Base-by-base conservation (phyloP, 2,888 invertebrate species). In the Acrocyrtus sp. region DNA sequence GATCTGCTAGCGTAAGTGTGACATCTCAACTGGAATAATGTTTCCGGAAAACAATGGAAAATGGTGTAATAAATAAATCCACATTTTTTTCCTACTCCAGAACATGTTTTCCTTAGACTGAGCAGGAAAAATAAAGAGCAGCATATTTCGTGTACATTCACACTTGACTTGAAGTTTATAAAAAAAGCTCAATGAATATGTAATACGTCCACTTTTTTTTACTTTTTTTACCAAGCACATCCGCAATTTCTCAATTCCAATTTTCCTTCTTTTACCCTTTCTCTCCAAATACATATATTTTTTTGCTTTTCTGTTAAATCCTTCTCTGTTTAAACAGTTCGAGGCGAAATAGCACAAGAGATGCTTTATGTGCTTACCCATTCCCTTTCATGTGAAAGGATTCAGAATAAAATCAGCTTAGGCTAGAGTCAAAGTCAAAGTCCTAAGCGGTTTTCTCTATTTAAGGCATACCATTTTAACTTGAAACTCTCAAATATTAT, bases 31-130 rank as follows among this genome's bases (percentile, higher is more conserved):
- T 47, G 57, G 66, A 66, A 66, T 66, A 66, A 66, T 66, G 66
- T 66, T 66, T 66, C 66, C 56, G 56, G 66, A 57, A 66, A 66
- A 66, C 66, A 66, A 66, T 66, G 48, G 56, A 66, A 66, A 66
- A 66, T 56, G 66, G 56, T 48, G 56, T 66, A 53, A 57, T 66
- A 66, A 66, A 66, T 66, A 66, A 66, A 56, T 56, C 66, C 47
- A 56, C 56, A 57, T 66, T 66, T 54, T 45, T 48, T 45, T 63
- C 53, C 12, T 21, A 56, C 47, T 51, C n/a, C n/a, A n/a, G n/a
- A n/a, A n/a, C n/a, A n/a, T n/a, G 19, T 58, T 24, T 8, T 10
- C n/a, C 19, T 29, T 53, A n/a, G n/a, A n/a, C n/a, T n/a, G n/a
- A n/a, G 27, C 12, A 53, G 27, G 53, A 45, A 45, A 45, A 19